phyloP scores from a whole-genome alignment of 2,113 vertebrate species.

The Leptosomus discolor region DNA sequence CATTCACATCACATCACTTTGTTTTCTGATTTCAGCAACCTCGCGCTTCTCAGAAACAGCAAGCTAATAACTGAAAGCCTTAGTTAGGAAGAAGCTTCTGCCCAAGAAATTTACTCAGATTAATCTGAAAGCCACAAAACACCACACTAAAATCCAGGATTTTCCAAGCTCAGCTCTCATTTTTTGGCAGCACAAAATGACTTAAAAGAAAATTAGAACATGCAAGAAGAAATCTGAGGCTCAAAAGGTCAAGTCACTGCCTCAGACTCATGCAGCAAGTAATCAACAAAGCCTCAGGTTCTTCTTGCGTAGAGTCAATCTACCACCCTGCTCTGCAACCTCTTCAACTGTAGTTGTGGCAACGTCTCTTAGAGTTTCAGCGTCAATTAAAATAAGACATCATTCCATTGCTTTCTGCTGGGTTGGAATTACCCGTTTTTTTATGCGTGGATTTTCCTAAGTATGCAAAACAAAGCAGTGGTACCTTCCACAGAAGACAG shows the following conservation, averaged over 20 bases:
- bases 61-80: background rate
- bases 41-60: fast-evolving
- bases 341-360: background rate
- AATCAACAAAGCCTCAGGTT: background rate
- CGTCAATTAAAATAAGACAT: background rate
- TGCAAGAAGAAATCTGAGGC: background rate
- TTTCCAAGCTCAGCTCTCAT: background rate
- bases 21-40: background rate
- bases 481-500: background rate
- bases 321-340: background rate
- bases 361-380: background rate
- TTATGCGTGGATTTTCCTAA: background rate
- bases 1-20: background rate
- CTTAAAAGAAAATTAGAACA: background rate
- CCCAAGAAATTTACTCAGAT: background rate
- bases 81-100: background rate
- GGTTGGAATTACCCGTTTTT: background rate
- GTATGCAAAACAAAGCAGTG: background rate
- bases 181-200: background rate
- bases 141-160: background rate
- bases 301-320: background rate
- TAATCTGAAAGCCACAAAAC: background rate
- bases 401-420: fast-evolving
- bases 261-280: background rate
- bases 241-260: background rate